Base-by-base conservation (phyloP, 2,797 vertebrate species). In the Fistularia tabacaria region DNA sequence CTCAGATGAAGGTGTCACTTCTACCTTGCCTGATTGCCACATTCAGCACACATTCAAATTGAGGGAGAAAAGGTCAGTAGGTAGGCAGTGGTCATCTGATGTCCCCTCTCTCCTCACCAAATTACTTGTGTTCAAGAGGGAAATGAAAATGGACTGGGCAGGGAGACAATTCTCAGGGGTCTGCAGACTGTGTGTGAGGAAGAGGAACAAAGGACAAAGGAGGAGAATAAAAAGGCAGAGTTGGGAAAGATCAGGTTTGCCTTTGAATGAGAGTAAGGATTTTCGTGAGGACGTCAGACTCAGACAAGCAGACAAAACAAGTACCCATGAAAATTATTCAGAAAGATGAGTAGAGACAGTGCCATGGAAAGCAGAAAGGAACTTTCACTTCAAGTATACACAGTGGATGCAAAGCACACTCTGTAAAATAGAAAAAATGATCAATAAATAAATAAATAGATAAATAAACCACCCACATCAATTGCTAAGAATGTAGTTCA, bases 61-160 rank as follows among this genome's bases (percentile, higher is more conserved):
- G 91, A 87, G 92, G 92, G 83, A 93, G 94, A 92, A 93, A 93
- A 93, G 93, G 91, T 93, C 90, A 88, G 89, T 50, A 87, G 90
- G 84, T n/a, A n/a, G n/a, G n/a, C 79, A 86, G 76, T 85, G 91
- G 91, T 87, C 91, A 89, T 91, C 87, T 88, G 84, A 73, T 85
- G 86, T 85, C 86, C 69, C 70, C 82, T 85, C 88, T 87, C 79
- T 84, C 86, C 76, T 85, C 80, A 85, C 82, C 79, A 88, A 85
- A 87, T 87, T 75, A 72, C 90, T 91, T 70, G 81, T 89, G 81
- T 69, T 83, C 59, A 67, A 62, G 88, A 88, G 80, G 85, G 80
- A 89, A 92, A 93, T 77, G 82, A 90, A 92, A 87, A 73, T 51
- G 85, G 92, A 91, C 90, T 90, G 87, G 75, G 13, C 10, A 9